Conservation (phyloP, 2,888 invertebrate genomes). For the Anagyrus pseudococci region DNA sequence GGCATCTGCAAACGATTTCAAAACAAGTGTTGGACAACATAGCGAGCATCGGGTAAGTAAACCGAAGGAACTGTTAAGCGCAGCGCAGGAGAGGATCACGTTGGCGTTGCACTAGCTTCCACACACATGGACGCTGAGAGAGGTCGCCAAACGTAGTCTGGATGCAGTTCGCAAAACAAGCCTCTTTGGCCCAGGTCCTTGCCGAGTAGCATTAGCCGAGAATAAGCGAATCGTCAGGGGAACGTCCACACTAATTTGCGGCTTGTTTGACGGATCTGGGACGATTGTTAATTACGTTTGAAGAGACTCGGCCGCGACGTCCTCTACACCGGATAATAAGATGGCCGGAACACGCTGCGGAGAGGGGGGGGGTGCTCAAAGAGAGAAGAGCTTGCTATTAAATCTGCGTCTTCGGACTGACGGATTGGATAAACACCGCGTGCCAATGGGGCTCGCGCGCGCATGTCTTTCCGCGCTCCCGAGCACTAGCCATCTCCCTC, state of each 20-base stretch:
- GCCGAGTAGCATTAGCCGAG: background rate
- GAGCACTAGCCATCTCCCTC: too few relatives aligned
- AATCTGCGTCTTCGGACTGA: constrained; percentile 8
- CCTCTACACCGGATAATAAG: constrained; percentile 37
- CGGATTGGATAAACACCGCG: constrained; percentile 37
- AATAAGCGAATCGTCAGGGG: constrained; percentile 30
- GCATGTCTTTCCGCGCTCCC: too few relatives aligned
- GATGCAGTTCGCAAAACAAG: too few relatives aligned
- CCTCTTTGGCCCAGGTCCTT: background rate
- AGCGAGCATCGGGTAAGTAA: too few relatives aligned
- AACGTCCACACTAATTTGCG: constrained; percentile 58
- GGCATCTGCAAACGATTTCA: too few relatives aligned
- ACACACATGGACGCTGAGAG: too few relatives aligned
- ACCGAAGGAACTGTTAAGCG: too few relatives aligned
- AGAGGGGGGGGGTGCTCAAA: background rate
- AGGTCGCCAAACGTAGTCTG: too few relatives aligned
- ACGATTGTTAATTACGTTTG: constrained; percentile 60
- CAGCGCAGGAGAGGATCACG: too few relatives aligned
- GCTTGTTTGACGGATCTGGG: constrained; percentile 57
- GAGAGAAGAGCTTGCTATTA: background rate
- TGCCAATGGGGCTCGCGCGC: background rate
- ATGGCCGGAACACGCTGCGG: background rate
- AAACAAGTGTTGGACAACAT: too few relatives aligned
- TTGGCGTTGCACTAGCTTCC: too few relatives aligned
- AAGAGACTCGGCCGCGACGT: constrained; percentile 5